Conservation (phyloP, 2,797 vertebrate genomes). For the Melanotaenia trifasciata region DNA sequence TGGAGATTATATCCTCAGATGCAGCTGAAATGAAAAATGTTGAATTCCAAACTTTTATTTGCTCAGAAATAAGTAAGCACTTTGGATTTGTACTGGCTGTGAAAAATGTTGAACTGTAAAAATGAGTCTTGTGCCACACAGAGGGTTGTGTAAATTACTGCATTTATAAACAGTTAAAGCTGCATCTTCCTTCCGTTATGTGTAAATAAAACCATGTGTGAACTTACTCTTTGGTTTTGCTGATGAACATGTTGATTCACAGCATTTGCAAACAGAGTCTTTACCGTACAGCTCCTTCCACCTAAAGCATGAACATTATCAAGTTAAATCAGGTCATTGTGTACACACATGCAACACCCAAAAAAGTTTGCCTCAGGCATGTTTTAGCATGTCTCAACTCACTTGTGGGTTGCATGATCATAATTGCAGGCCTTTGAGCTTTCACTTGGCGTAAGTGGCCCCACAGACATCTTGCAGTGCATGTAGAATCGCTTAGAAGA, state of each 20-base stretch:
- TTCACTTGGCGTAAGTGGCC: slow-evolving; percentile 26
- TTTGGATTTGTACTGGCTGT: background rate
- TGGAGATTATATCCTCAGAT: slow-evolving; percentile 40
- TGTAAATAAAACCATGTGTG: background rate
- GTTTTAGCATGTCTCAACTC: slow-evolving; percentile 30
- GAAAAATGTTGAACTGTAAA: background rate
- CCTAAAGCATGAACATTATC: slow-evolving; percentile 51
- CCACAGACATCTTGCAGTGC: slow-evolving; percentile 73
- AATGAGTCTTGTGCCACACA: background rate
- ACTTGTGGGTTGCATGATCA: slow-evolving; percentile 39
- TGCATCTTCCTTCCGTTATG: background rate
- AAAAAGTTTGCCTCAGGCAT: background rate
- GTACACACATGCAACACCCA: background rate
- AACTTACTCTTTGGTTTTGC: slow-evolving; percentile 33
- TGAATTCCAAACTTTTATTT: rapidly evolving
- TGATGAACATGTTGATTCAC: slow-evolving; percentile 54
- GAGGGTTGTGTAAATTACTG: background rate
- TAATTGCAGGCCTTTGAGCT: slow-evolving; percentile 76
- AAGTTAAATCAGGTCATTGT: background rate
- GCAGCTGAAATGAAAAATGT: background rate
- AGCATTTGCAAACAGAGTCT: slow-evolving; percentile 71
- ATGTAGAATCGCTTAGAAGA: slow-evolving; percentile 70
- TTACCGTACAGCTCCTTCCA: slow-evolving; percentile 76
- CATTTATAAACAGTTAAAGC: background rate
- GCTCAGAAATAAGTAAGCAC: background rate